These are phyloP conservation scores for Pholis gunnellus DNA, from an alignment of 2,113 vertebrate genomes.

Conservation along the genomic window DNA sequence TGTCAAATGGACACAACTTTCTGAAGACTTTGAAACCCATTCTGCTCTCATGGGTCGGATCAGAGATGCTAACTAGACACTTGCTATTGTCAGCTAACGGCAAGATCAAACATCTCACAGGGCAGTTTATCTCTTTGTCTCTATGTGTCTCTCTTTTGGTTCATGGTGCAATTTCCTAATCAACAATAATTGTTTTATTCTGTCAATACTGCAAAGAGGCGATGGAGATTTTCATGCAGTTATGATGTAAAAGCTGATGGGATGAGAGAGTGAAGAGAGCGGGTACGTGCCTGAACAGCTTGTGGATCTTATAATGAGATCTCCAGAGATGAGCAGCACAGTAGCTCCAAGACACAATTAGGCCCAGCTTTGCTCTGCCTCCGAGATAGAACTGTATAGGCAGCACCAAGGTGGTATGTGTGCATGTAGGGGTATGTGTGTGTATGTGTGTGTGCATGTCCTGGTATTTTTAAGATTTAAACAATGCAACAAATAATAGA, in stretches of 20 bases:
- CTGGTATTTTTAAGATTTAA: slow-evolving; percentile 27
- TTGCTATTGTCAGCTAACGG: slow-evolving; percentile 35
- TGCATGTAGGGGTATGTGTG: slow-evolving; percentile 25
- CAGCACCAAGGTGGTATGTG: slow-evolving; percentile 49
- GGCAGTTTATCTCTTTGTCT: slow-evolving; percentile 61
- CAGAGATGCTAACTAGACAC: slow-evolving; percentile 10
- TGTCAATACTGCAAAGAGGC: slow-evolving; percentile 60
- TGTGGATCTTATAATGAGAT: slow-evolving; percentile 84
- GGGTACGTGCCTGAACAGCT: slow-evolving; percentile 74
- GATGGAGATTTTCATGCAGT: slow-evolving; percentile 58
- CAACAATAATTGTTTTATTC: slow-evolving; percentile 73
- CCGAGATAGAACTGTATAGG: slow-evolving; percentile 52
- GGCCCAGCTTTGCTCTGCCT: slow-evolving; percentile 66
- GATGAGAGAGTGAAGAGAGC: slow-evolving; percentile 64
- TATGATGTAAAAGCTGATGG: slow-evolving; percentile 67
- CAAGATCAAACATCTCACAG: slow-evolving; percentile 45
- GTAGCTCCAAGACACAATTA: slow-evolving; percentile 84
- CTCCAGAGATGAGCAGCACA: slow-evolving; percentile 78
- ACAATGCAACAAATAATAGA: slow-evolving; percentile 29
- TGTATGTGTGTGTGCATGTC: not conserved
- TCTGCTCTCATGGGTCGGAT: not conserved
- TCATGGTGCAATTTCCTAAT: slow-evolving; percentile 66
- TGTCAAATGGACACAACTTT: slow-evolving; percentile 53
- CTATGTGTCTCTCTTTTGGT: slow-evolving; percentile 49
- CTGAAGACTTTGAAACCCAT: slow-evolving; percentile 32